Evolutionary conservation across 2,888 invertebrate genomes (phyloP).

Genomic region (Pogonocherus hispidulus): DNA sequence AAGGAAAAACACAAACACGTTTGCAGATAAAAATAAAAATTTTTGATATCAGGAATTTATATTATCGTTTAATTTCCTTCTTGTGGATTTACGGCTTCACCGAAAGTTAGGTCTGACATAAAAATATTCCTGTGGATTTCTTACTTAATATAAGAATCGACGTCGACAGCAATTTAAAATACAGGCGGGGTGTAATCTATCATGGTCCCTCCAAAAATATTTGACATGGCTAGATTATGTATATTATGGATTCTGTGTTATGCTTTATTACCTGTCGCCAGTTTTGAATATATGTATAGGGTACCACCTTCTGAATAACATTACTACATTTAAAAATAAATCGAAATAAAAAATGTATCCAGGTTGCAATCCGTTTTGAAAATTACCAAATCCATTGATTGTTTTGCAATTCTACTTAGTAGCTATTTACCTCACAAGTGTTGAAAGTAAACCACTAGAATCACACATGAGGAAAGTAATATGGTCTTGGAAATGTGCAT

Average conservation of each 20-base stretch:
- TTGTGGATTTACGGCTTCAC: slow-evolving; percentile 37
- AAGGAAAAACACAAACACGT: background rate
- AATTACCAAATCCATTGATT: too few relatives aligned
- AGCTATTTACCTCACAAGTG: too few relatives aligned
- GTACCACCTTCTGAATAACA: too few relatives aligned
- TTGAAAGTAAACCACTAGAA: too few relatives aligned
- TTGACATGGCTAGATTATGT: background rate
- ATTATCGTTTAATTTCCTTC: slow-evolving; percentile 42
- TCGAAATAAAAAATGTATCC: too few relatives aligned
- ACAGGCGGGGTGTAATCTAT: slow-evolving; percentile 14
- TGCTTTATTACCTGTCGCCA: background rate
- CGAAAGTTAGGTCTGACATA: slow-evolving; percentile 30
- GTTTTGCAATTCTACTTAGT: too few relatives aligned
- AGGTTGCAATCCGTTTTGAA: too few relatives aligned
- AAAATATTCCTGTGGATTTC: slow-evolving; percentile 40
- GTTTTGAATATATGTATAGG: too few relatives aligned
- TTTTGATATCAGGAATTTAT: slow-evolving; percentile 33
- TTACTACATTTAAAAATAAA: too few relatives aligned
- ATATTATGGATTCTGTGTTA: background rate
- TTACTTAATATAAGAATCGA: slow-evolving; percentile 36
- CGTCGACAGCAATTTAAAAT: slow-evolving; percentile 36
- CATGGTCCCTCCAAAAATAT: slow-evolving; percentile 1
- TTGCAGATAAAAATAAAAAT: background rate
- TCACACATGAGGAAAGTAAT: too few relatives aligned
- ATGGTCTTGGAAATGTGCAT: too few relatives aligned